These are phyloP conservation scores for Sebastes melanostomus DNA, from an alignment of 2,797 vertebrate genomes.

Conservation along the genomic window DNA sequence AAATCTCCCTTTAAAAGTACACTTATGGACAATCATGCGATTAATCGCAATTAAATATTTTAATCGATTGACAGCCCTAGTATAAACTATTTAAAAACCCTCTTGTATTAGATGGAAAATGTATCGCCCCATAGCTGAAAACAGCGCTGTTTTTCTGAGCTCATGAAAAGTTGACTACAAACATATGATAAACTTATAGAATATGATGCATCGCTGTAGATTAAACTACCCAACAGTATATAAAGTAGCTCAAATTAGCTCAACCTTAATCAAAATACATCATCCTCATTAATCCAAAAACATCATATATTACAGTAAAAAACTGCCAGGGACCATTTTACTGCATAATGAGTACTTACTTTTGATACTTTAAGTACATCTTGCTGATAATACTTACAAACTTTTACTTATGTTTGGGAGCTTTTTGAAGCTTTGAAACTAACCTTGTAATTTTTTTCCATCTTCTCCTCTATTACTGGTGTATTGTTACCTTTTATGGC, in stretches of 20 bases:
- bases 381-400: background rate
- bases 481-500: too few relatives aligned
- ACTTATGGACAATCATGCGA: too few relatives aligned
- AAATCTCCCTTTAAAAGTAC: too few relatives aligned
- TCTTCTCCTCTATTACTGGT: too few relatives aligned
- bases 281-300: background rate
- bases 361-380: background rate
- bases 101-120: background rate
- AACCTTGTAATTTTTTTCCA: too few relatives aligned
- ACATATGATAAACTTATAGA: background rate
- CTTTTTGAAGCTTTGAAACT: too few relatives aligned
- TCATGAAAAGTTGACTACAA: background rate
- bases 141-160: background rate
- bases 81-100: background rate
- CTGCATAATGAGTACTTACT: background rate
- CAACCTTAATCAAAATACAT: too few relatives aligned
- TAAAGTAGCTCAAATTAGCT: background rate
- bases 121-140: fast-evolving
- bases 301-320: background rate
- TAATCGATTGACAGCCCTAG: too few relatives aligned
- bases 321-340: background rate
- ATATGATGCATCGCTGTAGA: background rate
- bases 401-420: too few relatives aligned
- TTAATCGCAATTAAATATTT: too few relatives aligned
- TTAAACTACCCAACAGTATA: background rate